A percentile compares a stretch with the other conserved stretches of the same genome.
Evolutionary conservation across 2,888 invertebrate genomes (phyloP).

Genomic region (Sminthurinus aureus): DNA sequence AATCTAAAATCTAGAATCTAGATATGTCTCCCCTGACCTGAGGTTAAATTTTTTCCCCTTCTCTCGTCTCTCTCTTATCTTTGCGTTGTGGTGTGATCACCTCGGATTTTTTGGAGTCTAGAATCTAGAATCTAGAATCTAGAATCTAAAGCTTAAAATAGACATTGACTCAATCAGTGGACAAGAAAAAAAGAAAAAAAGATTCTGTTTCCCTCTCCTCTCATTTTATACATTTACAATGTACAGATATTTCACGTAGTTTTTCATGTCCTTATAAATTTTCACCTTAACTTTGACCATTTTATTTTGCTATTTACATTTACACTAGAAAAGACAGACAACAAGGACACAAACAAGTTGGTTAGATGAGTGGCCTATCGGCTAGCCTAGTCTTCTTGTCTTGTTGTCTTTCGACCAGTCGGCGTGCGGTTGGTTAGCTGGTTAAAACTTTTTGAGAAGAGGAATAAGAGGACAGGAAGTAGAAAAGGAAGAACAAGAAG

Average conservation of each 20-base stretch:
- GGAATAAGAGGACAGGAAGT: too few species aligned
- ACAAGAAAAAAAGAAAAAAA: neutral
- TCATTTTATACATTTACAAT: neutral
- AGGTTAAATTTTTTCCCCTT: neutral
- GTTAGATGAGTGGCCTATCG: too few species aligned
- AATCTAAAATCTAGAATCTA: neutral
- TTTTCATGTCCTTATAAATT: neutral
- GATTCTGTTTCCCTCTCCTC: neutral
- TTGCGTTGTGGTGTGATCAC: neutral
- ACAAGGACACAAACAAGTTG: neutral
- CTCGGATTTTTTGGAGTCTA: too few species aligned
- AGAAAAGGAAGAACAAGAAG: too few species aligned
- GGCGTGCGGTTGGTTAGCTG: too few species aligned
- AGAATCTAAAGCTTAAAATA: neutral
- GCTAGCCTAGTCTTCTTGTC: too few species aligned
- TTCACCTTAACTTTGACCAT: neutral
- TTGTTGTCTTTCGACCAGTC: too few species aligned
- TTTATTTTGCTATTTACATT: neutral
- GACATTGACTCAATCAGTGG: neutral
- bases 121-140: too few species aligned
- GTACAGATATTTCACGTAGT: neutral
- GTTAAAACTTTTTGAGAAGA: too few species aligned
- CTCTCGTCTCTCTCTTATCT: neutral
- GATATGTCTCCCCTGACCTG: neutral
- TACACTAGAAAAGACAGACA: neutral